Evolutionary conservation across 2,113 vertebrate species (phyloP).

Genomic region (Oophaga pumilio): DNA sequence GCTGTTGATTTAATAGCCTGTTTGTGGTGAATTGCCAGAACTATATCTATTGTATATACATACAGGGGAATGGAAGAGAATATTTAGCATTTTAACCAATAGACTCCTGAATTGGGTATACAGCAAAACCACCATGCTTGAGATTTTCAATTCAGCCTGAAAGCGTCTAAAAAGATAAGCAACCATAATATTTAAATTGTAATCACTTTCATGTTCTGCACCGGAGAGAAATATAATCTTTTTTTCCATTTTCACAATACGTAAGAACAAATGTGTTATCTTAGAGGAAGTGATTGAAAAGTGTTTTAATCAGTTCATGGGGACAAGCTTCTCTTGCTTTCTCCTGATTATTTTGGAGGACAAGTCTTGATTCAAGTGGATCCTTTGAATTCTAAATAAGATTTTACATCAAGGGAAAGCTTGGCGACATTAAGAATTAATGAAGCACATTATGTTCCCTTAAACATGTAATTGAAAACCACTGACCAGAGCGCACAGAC

Average conservation of each 20-base stretch:
- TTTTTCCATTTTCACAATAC: slow-evolving; percentile 42
- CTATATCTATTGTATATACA: slow-evolving; percentile 19
- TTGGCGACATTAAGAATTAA: slow-evolving; percentile 51
- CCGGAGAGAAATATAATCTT: slow-evolving; percentile 41
- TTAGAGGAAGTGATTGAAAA: slow-evolving; percentile 47
- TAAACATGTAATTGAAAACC: slow-evolving; percentile 57
- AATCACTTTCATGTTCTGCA: slow-evolving; percentile 61
- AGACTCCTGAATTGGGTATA: not conserved
- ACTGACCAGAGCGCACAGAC: slow-evolving; percentile 35
- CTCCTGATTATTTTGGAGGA: slow-evolving; percentile 43
- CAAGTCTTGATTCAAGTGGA: slow-evolving; percentile 43
- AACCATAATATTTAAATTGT: slow-evolving; percentile 60
- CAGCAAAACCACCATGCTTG: not conserved
- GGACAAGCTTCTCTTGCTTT: slow-evolving; percentile 38
- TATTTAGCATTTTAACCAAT: slow-evolving; percentile 20
- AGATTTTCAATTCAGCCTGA: slow-evolving; percentile 24
- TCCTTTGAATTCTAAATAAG: slow-evolving; percentile 50
- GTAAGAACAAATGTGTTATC: slow-evolving; percentile 51
- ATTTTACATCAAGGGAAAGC: slow-evolving; percentile 40
- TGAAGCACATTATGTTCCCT: slow-evolving; percentile 45
- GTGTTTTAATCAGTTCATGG: slow-evolving; percentile 49
- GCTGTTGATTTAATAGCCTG: slow-evolving; percentile 30
- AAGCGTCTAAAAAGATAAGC: not conserved
- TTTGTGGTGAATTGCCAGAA: not conserved
- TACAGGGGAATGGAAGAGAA: not conserved